A percentile compares a stretch with the other conserved stretches of the same genome.
These are phyloP conservation scores for Gallirallus australis DNA, from an alignment of 2,797 vertebrate genomes.

Conservation along the genomic window DNA sequence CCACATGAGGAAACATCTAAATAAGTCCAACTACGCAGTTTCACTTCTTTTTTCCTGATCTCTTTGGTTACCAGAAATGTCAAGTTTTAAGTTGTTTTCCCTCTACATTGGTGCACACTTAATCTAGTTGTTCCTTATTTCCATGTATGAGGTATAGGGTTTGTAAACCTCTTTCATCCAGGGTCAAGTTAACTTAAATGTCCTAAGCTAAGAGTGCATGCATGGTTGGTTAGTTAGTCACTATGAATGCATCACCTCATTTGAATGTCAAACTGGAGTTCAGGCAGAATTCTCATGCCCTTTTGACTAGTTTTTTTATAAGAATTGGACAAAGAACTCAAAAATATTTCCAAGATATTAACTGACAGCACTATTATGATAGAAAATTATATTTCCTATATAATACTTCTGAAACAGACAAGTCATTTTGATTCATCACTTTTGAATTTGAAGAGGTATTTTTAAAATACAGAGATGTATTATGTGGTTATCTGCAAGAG, in stretches of 20 bases:
- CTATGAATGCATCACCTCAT: not conserved
- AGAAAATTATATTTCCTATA: not conserved
- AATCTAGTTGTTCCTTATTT: not conserved
- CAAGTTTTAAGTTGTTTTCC: not conserved
- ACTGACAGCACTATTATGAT: not conserved
- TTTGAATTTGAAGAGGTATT: not conserved
- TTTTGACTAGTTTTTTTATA: not conserved
- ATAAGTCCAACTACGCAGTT: not conserved
- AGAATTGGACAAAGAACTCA: not conserved
- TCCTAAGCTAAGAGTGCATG: not conserved
- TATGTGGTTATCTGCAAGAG: not conserved
- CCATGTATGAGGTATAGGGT: not conserved
- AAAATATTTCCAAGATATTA: not conserved
- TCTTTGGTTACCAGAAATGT: not conserved
- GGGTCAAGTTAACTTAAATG: not conserved
- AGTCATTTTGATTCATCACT: not conserved
- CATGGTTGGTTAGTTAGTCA: not conserved
- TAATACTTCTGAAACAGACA: not conserved
- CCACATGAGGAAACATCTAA: not conserved
- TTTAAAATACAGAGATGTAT: not conserved
- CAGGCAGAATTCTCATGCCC: not conserved
- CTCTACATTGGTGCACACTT: not conserved
- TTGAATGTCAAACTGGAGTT: not conserved
- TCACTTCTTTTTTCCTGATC: not conserved
- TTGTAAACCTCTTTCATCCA: not conserved